Conservation (phyloP, 2,113 vertebrate genomes). For the Hyaena hyaena region DNA sequence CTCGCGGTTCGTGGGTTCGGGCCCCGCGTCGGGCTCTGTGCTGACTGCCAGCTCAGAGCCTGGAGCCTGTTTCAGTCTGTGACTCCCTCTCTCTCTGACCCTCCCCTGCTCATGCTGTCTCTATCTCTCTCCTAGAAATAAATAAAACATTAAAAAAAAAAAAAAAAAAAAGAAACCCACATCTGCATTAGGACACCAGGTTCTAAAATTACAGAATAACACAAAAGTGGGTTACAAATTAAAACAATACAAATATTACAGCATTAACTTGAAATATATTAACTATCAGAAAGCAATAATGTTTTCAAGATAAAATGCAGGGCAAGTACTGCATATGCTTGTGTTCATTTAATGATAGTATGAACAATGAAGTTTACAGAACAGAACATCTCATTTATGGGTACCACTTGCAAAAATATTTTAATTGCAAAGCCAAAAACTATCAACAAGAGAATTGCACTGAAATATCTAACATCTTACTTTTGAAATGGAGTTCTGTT, state of each 20-base stretch:
- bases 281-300: conserved; percentile 17
- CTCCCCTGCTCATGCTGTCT: too few species aligned
- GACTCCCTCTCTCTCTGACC: too few species aligned
- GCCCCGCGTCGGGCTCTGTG: too few species aligned
- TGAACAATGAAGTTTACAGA: not conserved
- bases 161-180: conserved; percentile 57
- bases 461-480: conserved; percentile 28
- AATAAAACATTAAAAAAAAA: too few species aligned
- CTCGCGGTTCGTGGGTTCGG: too few species aligned
- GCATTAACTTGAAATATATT: conserved; percentile 22
- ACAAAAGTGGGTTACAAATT: not conserved
- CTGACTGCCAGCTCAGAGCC: too few species aligned
- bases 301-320: not conserved
- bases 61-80: too few species aligned
- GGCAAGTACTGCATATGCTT: not conserved
- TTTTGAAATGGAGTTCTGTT: conserved; percentile 29
- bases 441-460: not conserved
- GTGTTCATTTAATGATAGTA: not conserved
- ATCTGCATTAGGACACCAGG: conserved; percentile 37
- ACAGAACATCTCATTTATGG: not conserved
- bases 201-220: not conserved
- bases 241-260: conserved; percentile 3
- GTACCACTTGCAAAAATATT: not conserved
- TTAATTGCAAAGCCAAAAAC: not conserved
- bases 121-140: too few species aligned